phyloP scores from a whole-genome alignment of 2,888 invertebrate species.

The Julus scanicus region DNA sequence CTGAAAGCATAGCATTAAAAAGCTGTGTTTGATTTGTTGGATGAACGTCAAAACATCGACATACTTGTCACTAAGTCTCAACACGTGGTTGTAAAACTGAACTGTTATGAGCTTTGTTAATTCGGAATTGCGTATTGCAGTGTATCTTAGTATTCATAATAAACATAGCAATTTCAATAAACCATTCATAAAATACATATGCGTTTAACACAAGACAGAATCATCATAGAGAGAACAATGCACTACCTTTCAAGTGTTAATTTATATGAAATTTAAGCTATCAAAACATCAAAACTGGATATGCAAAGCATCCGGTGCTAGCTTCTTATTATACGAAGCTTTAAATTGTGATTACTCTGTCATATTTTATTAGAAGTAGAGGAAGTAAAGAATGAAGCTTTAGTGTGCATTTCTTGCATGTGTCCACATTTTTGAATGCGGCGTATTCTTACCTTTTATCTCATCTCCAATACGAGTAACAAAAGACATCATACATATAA shows the following conservation, averaged over 20 bases:
- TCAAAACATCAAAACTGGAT: no score
- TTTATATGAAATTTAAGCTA: no score
- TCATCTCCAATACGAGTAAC: not conserved
- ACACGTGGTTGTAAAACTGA: not conserved
- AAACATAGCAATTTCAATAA: not conserved
- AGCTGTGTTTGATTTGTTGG: not conserved
- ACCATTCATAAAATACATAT: not conserved
- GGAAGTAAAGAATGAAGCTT: not conserved
- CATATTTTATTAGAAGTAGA: not conserved
- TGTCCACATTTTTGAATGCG: not conserved
- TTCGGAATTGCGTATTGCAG: not conserved
- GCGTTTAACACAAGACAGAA: not conserved
- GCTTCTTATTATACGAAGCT: not conserved
- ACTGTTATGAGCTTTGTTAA: not conserved
- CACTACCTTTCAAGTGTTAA: not conserved
- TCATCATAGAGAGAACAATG: not conserved
- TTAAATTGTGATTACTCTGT: not conserved
- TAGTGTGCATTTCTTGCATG: not conserved
- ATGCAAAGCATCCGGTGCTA: not conserved
- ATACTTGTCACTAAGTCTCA: not conserved
- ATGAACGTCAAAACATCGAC: no score
- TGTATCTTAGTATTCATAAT: not conserved
- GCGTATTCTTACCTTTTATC: constrained; percentile 13
- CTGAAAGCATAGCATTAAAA: not conserved
- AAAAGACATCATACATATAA: not conserved